Evolutionary conservation across 1,140 invertebrate genomes (phyloP), one percentile per base, ranked within the genome.

Genomic region (Pogonomyrmex californicus): DNA sequence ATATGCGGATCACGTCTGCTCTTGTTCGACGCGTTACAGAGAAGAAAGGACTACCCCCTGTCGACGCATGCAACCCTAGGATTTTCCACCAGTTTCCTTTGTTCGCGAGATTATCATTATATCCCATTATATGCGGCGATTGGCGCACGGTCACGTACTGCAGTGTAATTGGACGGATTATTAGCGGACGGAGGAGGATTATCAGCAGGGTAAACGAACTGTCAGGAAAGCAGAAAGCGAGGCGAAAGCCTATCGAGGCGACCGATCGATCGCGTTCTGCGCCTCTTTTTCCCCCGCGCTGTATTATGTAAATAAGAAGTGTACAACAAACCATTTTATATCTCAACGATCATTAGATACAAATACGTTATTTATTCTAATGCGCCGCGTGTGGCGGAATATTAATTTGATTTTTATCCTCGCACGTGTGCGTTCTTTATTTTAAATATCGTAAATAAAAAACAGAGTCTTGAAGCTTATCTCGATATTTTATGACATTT

Each of bases 41-140:
- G 91, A 88, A 86, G 90, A 91, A 88, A 81, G 41, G 75, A 82
- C 89, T 91, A 94, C 93, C 92, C 88, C 92, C 93, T 95, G 85
- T 81, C 85, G 47, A 63, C 60, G 91, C 93, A 94, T 94, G 93
- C 81, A 89, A 93, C 91, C 94, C 94, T 95, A 94, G 92, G 91
- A 93, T 92, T 93, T 95, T 94, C 88, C 91, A 93, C 87, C 91
- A 91, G 90, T 95, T 95, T 94, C 94, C 94, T 95, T 95, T 95
- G 94, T 95, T 95, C 94, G 92, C 88, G 47, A 86, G 92, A 94
- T 94, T 93, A 94, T 94, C 93, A 94, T 94, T 94, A 94, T 92
- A 90, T 86, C 87, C 91, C 90, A 92, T 95, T 94, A 94, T 94
- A 93, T 91, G 63, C 54, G 79, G 54, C 88, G 79, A 90, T 85